phyloP scores from a whole-genome alignment of 2,888 invertebrate genomes.

The Patella depressa region DNA sequence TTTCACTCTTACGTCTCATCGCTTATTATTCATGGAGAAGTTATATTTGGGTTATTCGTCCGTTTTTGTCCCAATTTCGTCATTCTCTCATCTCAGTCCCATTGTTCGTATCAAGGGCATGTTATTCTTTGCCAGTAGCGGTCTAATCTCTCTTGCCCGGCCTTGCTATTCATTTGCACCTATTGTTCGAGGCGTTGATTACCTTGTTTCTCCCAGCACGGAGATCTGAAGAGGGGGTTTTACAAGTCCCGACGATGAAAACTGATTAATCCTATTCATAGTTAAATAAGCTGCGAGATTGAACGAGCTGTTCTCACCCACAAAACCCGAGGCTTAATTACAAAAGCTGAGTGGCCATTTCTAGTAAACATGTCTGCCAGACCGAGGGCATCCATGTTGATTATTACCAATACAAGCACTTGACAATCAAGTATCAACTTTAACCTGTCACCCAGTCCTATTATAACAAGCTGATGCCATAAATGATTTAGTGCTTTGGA shows the following conservation, averaged over 20 bases:
- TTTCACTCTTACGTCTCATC: too few species aligned
- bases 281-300: background rate
- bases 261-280: background rate
- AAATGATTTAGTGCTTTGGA: too few species aligned
- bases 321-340: background rate
- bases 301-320: background rate
- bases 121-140: slow-evolving; percentile 5
- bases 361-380: background rate
- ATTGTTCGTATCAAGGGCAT: background rate
- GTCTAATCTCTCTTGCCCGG: background rate
- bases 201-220: background rate
- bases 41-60: too few species aligned
- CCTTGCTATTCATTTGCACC: background rate
- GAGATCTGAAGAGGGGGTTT: background rate
- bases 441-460: background rate
- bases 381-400: background rate
- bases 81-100: background rate
- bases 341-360: background rate
- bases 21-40: too few species aligned
- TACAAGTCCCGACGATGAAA: background rate
- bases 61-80: too few species aligned
- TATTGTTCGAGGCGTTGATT: slow-evolving; percentile 7
- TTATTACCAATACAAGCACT: background rate
- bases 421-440: background rate
- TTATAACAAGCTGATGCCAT: background rate